Evolutionary conservation across 2,113 vertebrate genomes (phyloP).

Genomic region (Mirounga angustirostris): DNA sequence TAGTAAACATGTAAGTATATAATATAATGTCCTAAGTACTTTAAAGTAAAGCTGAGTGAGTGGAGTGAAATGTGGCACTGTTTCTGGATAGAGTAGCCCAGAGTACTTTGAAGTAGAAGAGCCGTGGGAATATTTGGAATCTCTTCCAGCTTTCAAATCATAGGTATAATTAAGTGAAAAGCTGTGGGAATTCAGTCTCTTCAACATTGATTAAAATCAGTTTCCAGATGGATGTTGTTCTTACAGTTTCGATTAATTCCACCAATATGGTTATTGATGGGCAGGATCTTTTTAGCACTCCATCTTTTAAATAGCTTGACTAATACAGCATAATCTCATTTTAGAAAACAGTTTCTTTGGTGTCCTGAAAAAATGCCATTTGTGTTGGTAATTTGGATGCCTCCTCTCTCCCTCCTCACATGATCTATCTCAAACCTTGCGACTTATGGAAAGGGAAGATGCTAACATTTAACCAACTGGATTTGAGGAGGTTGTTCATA

Average conservation of each 20-base stretch:
- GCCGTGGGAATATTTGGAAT: background rate
- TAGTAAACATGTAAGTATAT: background rate
- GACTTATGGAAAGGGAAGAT: background rate
- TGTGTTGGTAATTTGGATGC: background rate
- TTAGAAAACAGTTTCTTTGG: conserved; percentile 12
- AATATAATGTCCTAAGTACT: background rate
- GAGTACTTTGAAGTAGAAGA: background rate
- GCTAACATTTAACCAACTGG: background rate
- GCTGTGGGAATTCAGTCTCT: background rate
- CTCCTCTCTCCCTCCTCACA: background rate
- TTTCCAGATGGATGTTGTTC: conserved; percentile 51
- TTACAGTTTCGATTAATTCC: conserved; percentile 15
- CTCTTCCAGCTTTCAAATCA: background rate
- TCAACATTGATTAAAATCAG: conserved; percentile 26
- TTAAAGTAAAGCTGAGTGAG: background rate
- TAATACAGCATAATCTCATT: background rate
- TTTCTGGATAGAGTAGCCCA: background rate
- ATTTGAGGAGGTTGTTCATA: conserved; percentile 17
- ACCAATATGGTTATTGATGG: background rate
- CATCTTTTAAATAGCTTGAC: background rate
- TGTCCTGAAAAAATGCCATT: background rate
- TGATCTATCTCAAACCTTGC: background rate
- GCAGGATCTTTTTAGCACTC: background rate
- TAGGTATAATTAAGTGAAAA: conserved; percentile 29
- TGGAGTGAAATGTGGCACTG: background rate